Percentiles rank a stretch among this genome's conserved stretches.
Conservation (phyloP, 2,888 invertebrate species). For the Folsomia candida region DNA sequence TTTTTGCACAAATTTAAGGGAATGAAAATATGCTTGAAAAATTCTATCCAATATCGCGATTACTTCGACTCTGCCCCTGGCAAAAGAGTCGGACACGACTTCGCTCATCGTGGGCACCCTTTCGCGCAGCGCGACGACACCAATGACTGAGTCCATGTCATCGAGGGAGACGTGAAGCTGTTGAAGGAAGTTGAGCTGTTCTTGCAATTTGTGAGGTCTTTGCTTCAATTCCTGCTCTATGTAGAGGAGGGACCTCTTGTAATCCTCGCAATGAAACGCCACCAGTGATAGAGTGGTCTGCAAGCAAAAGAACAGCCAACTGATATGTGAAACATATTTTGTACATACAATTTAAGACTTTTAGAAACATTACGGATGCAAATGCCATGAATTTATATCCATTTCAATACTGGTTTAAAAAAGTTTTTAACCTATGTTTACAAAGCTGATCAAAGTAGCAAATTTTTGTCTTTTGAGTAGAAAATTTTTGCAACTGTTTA, state of each 20-base stretch:
- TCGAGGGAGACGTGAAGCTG: conserved; percentile 84
- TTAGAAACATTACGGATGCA: no score
- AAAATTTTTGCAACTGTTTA: background rate
- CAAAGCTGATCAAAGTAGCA: no score
- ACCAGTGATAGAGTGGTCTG: conserved; percentile 28
- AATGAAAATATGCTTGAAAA: background rate
- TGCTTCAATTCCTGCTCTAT: conserved; percentile 29
- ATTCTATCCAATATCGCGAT: no score
- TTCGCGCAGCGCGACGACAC: conserved; percentile 69
- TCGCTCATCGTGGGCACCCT: conserved; percentile 76
- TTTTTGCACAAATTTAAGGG: background rate
- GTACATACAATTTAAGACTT: no score
- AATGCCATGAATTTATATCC: no score
- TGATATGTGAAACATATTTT: no score
- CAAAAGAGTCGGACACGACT: conserved; percentile 78
- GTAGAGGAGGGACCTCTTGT: conserved; percentile 30
- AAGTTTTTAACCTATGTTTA: no score
- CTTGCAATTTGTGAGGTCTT: conserved; percentile 18
- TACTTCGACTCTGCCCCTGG: conserved; percentile 71
- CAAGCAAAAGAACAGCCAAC: background rate
- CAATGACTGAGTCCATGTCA: conserved; percentile 87
- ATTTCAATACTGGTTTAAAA: no score
- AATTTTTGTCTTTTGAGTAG: no score
- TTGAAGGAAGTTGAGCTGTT: conserved; percentile 52
- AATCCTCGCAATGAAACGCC: conserved; percentile 32